These are phyloP conservation scores for Syngnathoides biaculeatus DNA, from an alignment of 2,113 vertebrate genomes.

Conservation along the genomic window DNA sequence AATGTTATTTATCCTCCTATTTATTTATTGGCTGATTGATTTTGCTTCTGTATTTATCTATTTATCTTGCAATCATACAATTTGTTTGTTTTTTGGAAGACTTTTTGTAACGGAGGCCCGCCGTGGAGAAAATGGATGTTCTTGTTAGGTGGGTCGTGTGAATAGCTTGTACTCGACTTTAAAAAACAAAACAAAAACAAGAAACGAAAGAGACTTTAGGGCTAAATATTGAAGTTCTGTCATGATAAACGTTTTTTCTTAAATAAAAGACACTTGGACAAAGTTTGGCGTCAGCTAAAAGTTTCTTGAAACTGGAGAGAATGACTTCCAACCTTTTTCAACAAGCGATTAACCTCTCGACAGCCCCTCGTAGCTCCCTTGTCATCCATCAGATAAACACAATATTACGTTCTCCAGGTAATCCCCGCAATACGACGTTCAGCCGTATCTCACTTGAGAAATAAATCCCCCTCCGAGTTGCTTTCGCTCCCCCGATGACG, in stretches of 20 bases:
- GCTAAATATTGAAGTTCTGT: slow-evolving; percentile 73
- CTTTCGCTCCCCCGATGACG: not conserved
- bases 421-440: not conserved
- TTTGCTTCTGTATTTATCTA: slow-evolving; percentile 74
- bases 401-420: not conserved
- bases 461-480: not conserved
- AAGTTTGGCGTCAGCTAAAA: not conserved
- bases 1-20: slow-evolving; percentile 78
- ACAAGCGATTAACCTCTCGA: slow-evolving; percentile 3
- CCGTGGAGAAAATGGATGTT: slow-evolving; percentile 59
- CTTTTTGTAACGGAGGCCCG: slow-evolving; percentile 74
- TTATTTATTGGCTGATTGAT: slow-evolving; percentile 71
- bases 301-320: not conserved
- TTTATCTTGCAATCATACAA: slow-evolving; percentile 68
- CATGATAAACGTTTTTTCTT: slow-evolving; percentile 80
- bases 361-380: not conserved
- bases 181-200: not conserved
- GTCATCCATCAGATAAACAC: slow-evolving; percentile 9
- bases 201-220: slow-evolving; percentile 51
- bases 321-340: not conserved
- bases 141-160: slow-evolving; percentile 64
- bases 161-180: slow-evolving; percentile 75
- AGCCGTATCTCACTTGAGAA: not conserved
- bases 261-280: slow-evolving; percentile 72
- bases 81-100: slow-evolving; percentile 42